Base-by-base conservation (phyloP, 2,113 vertebrate genomes). In the Alethe castanea region DNA sequence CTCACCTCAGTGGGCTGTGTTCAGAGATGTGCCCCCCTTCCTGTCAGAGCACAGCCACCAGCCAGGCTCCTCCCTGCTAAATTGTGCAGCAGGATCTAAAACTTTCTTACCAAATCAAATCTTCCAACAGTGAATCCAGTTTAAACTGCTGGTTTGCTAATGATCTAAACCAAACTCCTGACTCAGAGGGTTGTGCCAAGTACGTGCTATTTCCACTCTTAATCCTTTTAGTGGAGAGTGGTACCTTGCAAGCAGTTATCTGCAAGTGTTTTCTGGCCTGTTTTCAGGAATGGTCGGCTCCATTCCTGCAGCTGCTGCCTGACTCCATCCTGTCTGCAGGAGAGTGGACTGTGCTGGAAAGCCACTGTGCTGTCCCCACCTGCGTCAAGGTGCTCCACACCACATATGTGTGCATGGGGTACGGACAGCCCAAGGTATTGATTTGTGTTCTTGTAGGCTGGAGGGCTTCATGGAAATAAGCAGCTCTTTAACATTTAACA, bases 371-470 rank as follows among this genome's bases (percentile, higher is more conserved):
- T 57, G 10, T 80, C 12, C 38, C 29, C 38, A 16, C 25, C 6
- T 19, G 22, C 76, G 13, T 26, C 72, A 6, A 5, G 52, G 15
- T 50, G 42, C 23, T 81, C 36, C 18, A 9, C 31, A 47, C 15
- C 13, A 4, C 0, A 0, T 26, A 1, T 6, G 12, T 3, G 6
- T 31, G 7, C 8, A 1, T 33, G 67, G 20, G 35, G 15, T 28
- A 17, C 36, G 22, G 38, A 24, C 22, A 81, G 61, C 57, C 19
- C 36, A 29, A 40, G 31, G 44, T 44, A 12, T 20, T 35, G 57
- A 59, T 64, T 15, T 4, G 2, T 61, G 12, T n/a, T 81, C 42
- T 36, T 61, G 29, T 24, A 12, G 50, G 54, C 36, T 45, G 47
- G 36, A 67, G 40, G 11, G 19, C 22, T 52, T 92, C 1, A 11